Evolutionary conservation across 2,113 vertebrate genomes (phyloP).

Genomic region (Pimephales promelas): DNA sequence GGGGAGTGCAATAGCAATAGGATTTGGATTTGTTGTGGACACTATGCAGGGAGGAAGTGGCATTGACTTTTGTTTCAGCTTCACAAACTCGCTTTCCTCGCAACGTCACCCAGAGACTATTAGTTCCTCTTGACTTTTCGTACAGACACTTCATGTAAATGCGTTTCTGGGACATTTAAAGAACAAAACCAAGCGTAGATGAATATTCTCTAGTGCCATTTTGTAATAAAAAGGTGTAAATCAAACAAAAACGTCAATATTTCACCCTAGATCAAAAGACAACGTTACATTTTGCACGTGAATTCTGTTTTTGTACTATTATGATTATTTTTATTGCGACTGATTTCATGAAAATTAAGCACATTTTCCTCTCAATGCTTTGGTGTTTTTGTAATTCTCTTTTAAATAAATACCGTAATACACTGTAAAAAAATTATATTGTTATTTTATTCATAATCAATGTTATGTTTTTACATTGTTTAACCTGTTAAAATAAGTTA

Average conservation of each 20-base stretch:
- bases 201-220: conserved; percentile 53
- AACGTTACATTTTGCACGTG: not conserved
- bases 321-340: not conserved
- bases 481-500: too few species aligned
- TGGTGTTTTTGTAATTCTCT: not conserved
- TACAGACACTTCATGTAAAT: not conserved
- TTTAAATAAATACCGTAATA: not conserved
- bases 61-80: not conserved
- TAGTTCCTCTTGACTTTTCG: conserved; percentile 12
- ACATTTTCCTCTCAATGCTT: not conserved
- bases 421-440: too few species aligned
- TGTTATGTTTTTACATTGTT: too few species aligned
- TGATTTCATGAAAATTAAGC: conserved; percentile 9
- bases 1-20: conserved; percentile 13
- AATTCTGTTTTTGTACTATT: not conserved
- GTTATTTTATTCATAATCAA: too few species aligned
- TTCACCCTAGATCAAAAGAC: not conserved
- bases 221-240: conserved; percentile 1
- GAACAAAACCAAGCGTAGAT: not conserved
- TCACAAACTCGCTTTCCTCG: not conserved
- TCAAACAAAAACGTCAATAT: not conserved
- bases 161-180: not conserved
- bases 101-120: not conserved
- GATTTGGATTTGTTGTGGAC: not conserved
- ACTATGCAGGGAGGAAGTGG: conserved; percentile 29